Conservation (phyloP, 1,140 invertebrate species). For the Habropoda laboriosa region DNA sequence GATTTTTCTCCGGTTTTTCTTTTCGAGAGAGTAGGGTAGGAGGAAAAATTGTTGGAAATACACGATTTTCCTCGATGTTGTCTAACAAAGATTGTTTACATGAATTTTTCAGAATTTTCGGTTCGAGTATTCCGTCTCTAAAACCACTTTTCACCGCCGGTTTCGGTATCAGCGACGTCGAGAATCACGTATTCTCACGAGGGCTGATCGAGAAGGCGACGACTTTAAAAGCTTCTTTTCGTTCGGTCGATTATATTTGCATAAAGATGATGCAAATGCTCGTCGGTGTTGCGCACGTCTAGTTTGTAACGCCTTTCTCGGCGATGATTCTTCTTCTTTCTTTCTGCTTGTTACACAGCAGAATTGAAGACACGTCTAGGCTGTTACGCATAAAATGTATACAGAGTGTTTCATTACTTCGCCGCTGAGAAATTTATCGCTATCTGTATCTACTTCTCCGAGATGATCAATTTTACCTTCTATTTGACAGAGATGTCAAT, state of each 20-base stretch:
- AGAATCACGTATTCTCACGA: background rate
- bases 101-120: too few species aligned
- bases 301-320: background rate
- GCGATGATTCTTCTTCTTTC: background rate
- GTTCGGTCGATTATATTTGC: background rate
- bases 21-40: too few species aligned
- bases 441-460: too few species aligned
- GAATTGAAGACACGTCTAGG: background rate
- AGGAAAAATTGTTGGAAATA: too few species aligned
- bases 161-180: background rate
- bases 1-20: too few species aligned
- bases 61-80: too few species aligned
- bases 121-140: background rate
- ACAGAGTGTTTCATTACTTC: background rate
- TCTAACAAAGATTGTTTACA: too few species aligned
- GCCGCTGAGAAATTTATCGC: background rate
- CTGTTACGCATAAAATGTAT: too few species aligned
- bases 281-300: background rate
- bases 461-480: too few species aligned
- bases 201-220: background rate
- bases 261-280: background rate
- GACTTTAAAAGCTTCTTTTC: conserved; percentile 3
- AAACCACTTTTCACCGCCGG: too few species aligned
- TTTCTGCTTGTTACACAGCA: background rate
- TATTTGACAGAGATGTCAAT: too few species aligned